Evolutionary conservation across 2,888 invertebrate species (phyloP).

Genomic region (Cecidostiba fungosa): DNA sequence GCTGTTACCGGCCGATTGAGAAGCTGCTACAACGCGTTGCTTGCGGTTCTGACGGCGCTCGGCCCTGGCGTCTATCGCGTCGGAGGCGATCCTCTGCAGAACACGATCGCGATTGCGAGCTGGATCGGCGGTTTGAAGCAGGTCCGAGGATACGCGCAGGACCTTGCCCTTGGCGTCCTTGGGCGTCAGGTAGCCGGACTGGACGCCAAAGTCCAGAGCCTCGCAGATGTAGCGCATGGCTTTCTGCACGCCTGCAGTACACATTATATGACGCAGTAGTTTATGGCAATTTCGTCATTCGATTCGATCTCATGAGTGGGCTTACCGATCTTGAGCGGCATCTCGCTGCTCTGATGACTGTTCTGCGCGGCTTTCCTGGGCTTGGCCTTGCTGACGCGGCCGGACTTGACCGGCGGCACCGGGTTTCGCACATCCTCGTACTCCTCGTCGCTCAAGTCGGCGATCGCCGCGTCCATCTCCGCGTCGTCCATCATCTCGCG

Average conservation of each 20-base stretch:
- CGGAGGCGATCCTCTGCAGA: background rate
- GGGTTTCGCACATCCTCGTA: conserved; percentile 4
- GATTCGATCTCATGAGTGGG: too few species aligned
- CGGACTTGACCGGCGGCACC: background rate
- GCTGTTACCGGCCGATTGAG: too few species aligned
- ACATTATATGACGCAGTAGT: too few species aligned
- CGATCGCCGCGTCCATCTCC: conserved; percentile 21
- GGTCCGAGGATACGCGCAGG: conserved; percentile 70
- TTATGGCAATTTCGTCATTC: too few species aligned
- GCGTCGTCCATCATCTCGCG: conserved; percentile 7
- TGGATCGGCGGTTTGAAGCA: conserved; percentile 54
- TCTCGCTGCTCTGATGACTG: background rate
- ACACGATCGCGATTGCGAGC: conserved; percentile 1
- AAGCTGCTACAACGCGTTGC: too few species aligned
- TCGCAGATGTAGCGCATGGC: conserved; percentile 69
- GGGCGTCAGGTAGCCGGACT: conserved; percentile 70
- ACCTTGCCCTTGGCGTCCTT: conserved; percentile 67
- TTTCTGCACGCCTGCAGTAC: conserved; percentile 60
- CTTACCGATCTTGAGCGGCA: conserved; percentile 17
- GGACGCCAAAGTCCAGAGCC: conserved; percentile 71
- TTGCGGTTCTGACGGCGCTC: conserved; percentile 2
- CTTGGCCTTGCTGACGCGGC: conserved; percentile 34
- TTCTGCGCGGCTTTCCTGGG: background rate
- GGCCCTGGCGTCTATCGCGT: background rate
- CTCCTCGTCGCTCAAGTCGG: conserved; percentile 42